A percentile compares a stretch with the other conserved stretches of the same genome.
These are phyloP conservation scores for Rhinogobio ventralis DNA, from an alignment of 2,797 vertebrate genomes.

Conservation along the genomic window DNA sequence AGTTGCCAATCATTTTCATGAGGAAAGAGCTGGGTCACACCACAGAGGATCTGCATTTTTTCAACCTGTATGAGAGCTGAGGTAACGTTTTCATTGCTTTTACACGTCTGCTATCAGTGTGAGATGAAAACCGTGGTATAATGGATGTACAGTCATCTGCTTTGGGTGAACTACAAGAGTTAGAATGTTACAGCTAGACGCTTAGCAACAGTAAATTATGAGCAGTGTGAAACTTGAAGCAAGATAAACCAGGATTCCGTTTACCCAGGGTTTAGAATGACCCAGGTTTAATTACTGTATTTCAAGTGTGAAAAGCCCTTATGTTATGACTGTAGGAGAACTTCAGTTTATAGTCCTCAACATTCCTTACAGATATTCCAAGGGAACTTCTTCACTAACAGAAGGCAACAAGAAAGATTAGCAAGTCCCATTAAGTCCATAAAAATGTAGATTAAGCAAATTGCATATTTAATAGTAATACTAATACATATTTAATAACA, in stretches of 20 bases:
- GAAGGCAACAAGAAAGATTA: not conserved
- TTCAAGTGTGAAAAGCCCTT: not conserved
- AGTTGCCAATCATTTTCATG: constrained; percentile 1
- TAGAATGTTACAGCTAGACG: too few species aligned
- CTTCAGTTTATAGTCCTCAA: not conserved
- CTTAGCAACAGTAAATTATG: too few species aligned
- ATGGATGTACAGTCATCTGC: not conserved
- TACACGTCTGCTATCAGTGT: constrained; percentile 7
- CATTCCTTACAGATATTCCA: not conserved
- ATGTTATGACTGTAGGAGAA: not conserved
- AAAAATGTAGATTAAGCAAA: not conserved
- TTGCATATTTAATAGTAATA: not conserved
- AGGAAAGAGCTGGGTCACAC: constrained; percentile 15
- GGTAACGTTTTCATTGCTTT: constrained; percentile 11
- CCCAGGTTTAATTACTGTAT: not conserved
- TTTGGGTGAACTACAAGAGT: not conserved
- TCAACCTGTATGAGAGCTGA: constrained; percentile 30
- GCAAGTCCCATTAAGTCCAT: not conserved
- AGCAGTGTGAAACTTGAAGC: too few species aligned
- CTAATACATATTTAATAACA: not conserved
- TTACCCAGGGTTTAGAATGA: too few species aligned
- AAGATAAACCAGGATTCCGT: too few species aligned
- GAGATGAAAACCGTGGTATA: constrained; percentile 9
- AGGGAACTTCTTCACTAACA: not conserved
- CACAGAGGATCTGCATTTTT: constrained; percentile 44